Evolutionary conservation across 2,113 vertebrate genomes (phyloP), one percentile per base, ranked within the genome.

Genomic region (Spheniscus mendiculus): DNA sequence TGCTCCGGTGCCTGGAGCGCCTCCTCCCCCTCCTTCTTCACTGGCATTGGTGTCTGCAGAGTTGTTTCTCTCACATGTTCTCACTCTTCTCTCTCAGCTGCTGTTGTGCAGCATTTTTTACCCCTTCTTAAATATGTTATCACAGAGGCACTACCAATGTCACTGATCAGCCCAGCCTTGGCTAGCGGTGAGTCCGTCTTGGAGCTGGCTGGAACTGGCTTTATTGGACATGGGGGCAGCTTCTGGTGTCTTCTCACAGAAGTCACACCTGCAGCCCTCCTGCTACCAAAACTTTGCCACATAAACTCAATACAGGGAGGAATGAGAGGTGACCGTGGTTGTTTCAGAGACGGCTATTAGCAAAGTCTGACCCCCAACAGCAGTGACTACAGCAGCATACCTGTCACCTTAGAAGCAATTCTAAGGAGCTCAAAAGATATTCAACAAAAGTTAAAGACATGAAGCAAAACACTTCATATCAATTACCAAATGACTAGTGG

Each of bases 131-230:
- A 42, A 55, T 53, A 38, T 19, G 7, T 45, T 38, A 55, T 53
- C 38, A 6, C 82, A 53, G 49, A 63, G 21, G 20, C 4, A 2
- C 19, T 53, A 44, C 38, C 38, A 30, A 5, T 29, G 9, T 16
- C 10, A 6, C 10, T 26, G 20, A 73, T 53, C 4, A 6, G 10
- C 22, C 63, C 29, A 22, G 30, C 50, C 29, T 22, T n/a, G 19
- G 42, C 14, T 52, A 42, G 18, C 2, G 1, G 11, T 2, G 2
- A 52, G n/a, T 56, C 22, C 4, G 1, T 40, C 22, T 38, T 58
- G 27, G 18, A n/a, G 15, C 29, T 8, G 29, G 11, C 29, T 47
- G 18, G 29, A 25, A 36, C 11, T 53, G 26, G 17, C 26, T 70
- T 2, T 61, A 2, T 36, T 3, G 4, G 27, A 47, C 50, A 30